Percentiles rank a stretch among this genome's conserved stretches.
Evolutionary conservation across 1,140 invertebrate species (phyloP).

Genomic region (Drosophila bipectinata): DNA sequence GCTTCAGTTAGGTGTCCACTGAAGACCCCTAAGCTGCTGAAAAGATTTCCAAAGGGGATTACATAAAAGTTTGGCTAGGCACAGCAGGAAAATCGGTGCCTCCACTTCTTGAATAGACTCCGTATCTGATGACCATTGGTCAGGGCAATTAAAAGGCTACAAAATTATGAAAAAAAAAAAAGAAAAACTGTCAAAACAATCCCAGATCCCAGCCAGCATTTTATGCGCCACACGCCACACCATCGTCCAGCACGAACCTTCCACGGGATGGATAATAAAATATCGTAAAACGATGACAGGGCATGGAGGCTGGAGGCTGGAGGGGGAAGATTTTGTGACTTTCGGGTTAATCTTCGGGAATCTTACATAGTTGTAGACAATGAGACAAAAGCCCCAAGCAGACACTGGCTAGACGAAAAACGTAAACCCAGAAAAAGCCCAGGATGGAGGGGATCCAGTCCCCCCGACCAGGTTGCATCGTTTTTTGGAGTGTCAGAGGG

Average conservation of each 20-base stretch:
- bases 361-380: slow-evolving; percentile 79
- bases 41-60: slow-evolving; percentile 52
- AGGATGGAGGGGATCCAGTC: background rate
- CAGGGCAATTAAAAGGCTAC: slow-evolving; percentile 69
- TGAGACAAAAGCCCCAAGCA: slow-evolving; percentile 50
- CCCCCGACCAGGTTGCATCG: slow-evolving; percentile 8
- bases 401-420: slow-evolving; percentile 40
- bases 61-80: slow-evolving; percentile 48
- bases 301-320: background rate
- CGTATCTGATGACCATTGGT: slow-evolving; percentile 2
- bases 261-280: slow-evolving; percentile 47
- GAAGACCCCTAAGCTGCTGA: slow-evolving; percentile 46
- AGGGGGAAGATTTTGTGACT: background rate
- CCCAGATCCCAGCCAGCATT: slow-evolving; percentile 59
- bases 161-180: slow-evolving; percentile 59
- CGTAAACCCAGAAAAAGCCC: slow-evolving; percentile 3
- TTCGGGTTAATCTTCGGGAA: slow-evolving; percentile 56
- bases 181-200: slow-evolving; percentile 71
- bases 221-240: slow-evolving; percentile 71
- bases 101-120: too few relatives aligned
- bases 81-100: slow-evolving; percentile 10
- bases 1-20: slow-evolving; percentile 42
- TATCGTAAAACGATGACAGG: slow-evolving; percentile 63
- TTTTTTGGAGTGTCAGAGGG: slow-evolving; percentile 41
- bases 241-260: background rate